These are phyloP conservation scores for Drosophila nikananu DNA, from an alignment of 1,140 invertebrate species.

Conservation along the genomic window DNA sequence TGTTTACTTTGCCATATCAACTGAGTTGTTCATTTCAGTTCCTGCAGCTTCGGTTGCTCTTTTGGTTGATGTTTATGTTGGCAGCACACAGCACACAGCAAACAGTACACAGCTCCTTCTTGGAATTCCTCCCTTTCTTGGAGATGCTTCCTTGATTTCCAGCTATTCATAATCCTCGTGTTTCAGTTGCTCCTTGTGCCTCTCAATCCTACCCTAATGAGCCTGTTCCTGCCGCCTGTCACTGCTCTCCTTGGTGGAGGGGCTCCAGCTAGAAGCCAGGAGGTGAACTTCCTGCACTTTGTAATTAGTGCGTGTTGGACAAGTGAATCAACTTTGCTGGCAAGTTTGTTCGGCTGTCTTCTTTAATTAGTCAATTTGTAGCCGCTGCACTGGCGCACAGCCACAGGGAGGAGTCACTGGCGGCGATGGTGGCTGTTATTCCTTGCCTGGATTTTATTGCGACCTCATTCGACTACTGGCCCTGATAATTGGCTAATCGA, in stretches of 20 bases:
- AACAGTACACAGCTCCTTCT: conserved; percentile 1
- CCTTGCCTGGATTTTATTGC: conserved; percentile 20
- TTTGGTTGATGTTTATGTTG: background rate
- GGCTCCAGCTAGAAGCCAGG: background rate
- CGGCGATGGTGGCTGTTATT: conserved; percentile 1
- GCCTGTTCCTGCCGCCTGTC: conserved; percentile 27
- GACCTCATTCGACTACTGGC: background rate
- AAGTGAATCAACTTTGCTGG: conserved; percentile 44
- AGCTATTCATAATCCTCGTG: conserved; percentile 42
- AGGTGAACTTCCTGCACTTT: conserved; percentile 39
- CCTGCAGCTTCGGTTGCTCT: background rate
- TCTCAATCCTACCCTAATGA: conserved; percentile 46
- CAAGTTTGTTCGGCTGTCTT: conserved; percentile 40
- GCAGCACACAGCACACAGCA: background rate
- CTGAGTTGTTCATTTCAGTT: background rate
- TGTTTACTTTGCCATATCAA: background rate
- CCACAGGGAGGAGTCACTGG: background rate
- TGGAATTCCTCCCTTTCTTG: background rate
- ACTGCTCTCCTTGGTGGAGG: background rate
- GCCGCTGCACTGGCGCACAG: conserved; percentile 1
- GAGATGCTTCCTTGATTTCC: background rate
- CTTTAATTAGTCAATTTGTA: conserved; percentile 48
- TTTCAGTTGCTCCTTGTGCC: conserved; percentile 6
- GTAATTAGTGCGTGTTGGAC: conserved; percentile 48
- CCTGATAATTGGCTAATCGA: conserved; percentile 41